A percentile compares a stretch with the other conserved stretches of the same genome.
Conservation (phyloP, 2,888 invertebrate species). For the Rhaphigaster nebulosa region DNA sequence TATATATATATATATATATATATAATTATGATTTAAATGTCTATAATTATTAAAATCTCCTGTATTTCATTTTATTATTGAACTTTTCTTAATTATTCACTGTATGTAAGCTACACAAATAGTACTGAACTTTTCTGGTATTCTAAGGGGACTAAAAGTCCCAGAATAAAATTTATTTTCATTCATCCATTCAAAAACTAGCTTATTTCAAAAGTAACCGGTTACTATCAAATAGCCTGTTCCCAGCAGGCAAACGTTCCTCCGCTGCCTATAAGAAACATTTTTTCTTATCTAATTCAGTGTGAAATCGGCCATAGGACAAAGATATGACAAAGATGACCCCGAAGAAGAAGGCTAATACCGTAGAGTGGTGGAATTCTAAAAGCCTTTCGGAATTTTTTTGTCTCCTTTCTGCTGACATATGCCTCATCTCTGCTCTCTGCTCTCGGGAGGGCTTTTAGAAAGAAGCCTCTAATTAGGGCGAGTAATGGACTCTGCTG, state of each 20-base stretch:
- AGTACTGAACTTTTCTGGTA: too few species aligned
- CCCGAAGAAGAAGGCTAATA: slow-evolving; percentile 8
- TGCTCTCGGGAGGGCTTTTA: not conserved
- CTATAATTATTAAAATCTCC: too few species aligned
- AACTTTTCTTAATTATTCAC: too few species aligned
- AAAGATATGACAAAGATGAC: not conserved
- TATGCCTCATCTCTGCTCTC: slow-evolving; percentile 28
- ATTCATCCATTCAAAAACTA: too few species aligned
- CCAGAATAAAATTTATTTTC: too few species aligned
- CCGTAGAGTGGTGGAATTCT: not conserved
- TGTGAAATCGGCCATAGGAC: not conserved
- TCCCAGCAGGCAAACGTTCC: not conserved
- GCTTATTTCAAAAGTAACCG: not conserved
- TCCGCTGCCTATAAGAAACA: too few species aligned
- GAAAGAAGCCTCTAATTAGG: not conserved
- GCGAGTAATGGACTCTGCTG: not conserved
- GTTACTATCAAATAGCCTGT: too few species aligned
- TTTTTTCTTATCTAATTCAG: not conserved
- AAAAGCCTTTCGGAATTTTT: not conserved
- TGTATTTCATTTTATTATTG: too few species aligned
- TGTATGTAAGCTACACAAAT: too few species aligned
- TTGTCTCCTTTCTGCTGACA: not conserved
- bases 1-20: too few species aligned
- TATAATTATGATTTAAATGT: too few species aligned
- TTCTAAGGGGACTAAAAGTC: too few species aligned